Conservation (phyloP, 2,113 vertebrate species). For the Colistium nudipinnis region DNA sequence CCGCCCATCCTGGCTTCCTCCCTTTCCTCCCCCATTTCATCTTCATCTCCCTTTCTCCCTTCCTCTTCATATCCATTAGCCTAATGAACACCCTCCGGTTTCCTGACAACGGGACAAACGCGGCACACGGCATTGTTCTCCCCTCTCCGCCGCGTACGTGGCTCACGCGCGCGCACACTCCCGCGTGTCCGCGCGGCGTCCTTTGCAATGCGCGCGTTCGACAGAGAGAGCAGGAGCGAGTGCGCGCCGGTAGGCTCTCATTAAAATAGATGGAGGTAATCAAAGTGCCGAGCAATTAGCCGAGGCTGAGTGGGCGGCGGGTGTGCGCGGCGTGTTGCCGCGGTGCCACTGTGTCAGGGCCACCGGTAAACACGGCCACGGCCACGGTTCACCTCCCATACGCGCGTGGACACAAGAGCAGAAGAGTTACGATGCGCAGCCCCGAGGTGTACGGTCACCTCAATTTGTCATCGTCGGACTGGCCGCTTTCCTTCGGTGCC, state of each 20-base stretch:
- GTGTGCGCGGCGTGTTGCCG: constrained; percentile 44
- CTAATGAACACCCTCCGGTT: constrained; percentile 81
- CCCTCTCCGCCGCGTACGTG: constrained; percentile 9
- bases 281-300: constrained; percentile 81
- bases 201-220: constrained; percentile 10
- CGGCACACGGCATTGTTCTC: constrained; percentile 63
- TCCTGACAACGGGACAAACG: constrained; percentile 65
- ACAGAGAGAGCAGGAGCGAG: constrained; percentile 50
- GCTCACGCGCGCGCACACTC: constrained; percentile 28
- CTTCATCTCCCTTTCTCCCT: constrained; percentile 25
- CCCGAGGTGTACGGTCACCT: constrained; percentile 39
- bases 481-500: constrained; percentile 44
- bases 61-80: constrained; percentile 81
- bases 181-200: not conserved
- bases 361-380: constrained; percentile 65
- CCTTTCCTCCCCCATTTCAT: constrained; percentile 13
- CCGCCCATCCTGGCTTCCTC: constrained; percentile 31
- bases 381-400: constrained; percentile 50
- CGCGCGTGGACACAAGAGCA: constrained; percentile 45
- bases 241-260: constrained; percentile 71
- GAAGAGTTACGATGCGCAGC: constrained; percentile 47
- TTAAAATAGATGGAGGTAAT: constrained; percentile 83
- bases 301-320: constrained; percentile 68
- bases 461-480: constrained; percentile 55
- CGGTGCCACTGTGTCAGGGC: constrained; percentile 63